Evolutionary conservation across 2,113 vertebrate genomes (phyloP).

Genomic region (Rhadina sibilatrix): DNA sequence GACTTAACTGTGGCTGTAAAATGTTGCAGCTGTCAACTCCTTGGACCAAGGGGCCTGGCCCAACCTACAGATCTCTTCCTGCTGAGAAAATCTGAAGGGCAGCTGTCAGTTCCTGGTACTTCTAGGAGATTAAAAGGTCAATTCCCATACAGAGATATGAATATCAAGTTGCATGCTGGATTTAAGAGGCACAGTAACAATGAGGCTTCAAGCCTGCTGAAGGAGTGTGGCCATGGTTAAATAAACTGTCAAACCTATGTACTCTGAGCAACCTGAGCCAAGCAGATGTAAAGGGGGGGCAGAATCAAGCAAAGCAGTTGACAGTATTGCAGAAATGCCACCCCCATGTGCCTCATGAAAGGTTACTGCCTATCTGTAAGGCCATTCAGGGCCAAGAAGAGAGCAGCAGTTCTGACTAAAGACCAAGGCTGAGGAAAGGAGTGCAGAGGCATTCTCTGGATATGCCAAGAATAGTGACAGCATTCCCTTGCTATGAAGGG

Average conservation of each 20-base stretch:
- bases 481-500: not conserved
- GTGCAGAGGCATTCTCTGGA: not conserved
- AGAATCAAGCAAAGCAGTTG: not conserved
- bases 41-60: not conserved
- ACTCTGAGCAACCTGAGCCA: not conserved
- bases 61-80: not conserved
- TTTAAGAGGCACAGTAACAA: not conserved
- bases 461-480: not conserved
- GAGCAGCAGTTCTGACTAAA: not conserved
- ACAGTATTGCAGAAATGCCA: not conserved
- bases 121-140: not conserved
- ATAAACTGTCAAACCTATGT: not conserved
- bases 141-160: not conserved
- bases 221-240: not conserved
- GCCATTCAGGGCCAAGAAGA: not conserved
- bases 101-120: not conserved
- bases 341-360: not conserved
- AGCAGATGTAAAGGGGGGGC: fast-evolving
- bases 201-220: not conserved
- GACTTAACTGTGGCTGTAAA: not conserved
- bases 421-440: not conserved
- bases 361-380: not conserved
- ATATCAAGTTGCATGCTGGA: not conserved
- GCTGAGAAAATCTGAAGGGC: not conserved
- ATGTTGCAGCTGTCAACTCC: not conserved